Percentiles rank a stretch among this genome's conserved stretches.
phyloP scores from a whole-genome alignment of 1,140 invertebrate species.

The Colletes latitarsis region DNA sequence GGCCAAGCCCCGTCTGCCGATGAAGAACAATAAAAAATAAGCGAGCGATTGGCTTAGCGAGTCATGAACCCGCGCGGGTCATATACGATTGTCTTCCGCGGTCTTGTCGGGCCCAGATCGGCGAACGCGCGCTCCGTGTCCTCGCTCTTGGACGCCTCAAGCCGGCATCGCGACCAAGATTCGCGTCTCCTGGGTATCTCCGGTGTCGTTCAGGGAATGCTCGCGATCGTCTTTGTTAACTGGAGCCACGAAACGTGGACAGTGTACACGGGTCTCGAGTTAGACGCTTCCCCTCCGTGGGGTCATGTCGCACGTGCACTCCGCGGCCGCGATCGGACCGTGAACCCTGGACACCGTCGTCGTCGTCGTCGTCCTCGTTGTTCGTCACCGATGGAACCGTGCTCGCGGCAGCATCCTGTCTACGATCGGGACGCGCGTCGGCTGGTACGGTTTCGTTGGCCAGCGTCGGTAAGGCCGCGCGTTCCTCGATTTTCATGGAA shows the following conservation, averaged over 20 bases:
- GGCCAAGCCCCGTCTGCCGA: slow-evolving; percentile 54
- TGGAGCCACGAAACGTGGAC: slow-evolving; percentile 2
- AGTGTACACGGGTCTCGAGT: not conserved
- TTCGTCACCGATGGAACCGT: slow-evolving; percentile 59
- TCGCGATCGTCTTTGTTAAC: slow-evolving; percentile 46
- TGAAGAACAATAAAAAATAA: slow-evolving; percentile 76
- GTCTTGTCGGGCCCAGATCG: not conserved
- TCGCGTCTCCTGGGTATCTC: not conserved
- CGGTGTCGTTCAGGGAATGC: not conserved
- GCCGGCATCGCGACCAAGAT: not conserved
- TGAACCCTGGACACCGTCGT: not conserved
- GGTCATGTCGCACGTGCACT: slow-evolving; percentile 53
- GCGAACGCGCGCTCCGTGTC: not conserved
- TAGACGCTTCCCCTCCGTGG: not conserved
- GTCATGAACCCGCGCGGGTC: slow-evolving; percentile 44
- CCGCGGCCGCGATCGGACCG: slow-evolving; percentile 25
- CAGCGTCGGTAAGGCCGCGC: slow-evolving; percentile 59
- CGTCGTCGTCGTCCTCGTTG: slow-evolving; percentile 33
- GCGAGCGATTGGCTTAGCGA: slow-evolving; percentile 68
- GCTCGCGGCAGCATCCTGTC: slow-evolving; percentile 45
- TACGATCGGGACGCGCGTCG: slow-evolving; percentile 26
- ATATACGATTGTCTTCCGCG: slow-evolving; percentile 36
- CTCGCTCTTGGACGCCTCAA: not conserved
- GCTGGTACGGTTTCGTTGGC: slow-evolving; percentile 45
- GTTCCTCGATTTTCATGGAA: slow-evolving; percentile 65